These are phyloP conservation scores for Micromys minutus DNA, from an alignment of 2,113 vertebrate genomes.

Conservation along the genomic window DNA sequence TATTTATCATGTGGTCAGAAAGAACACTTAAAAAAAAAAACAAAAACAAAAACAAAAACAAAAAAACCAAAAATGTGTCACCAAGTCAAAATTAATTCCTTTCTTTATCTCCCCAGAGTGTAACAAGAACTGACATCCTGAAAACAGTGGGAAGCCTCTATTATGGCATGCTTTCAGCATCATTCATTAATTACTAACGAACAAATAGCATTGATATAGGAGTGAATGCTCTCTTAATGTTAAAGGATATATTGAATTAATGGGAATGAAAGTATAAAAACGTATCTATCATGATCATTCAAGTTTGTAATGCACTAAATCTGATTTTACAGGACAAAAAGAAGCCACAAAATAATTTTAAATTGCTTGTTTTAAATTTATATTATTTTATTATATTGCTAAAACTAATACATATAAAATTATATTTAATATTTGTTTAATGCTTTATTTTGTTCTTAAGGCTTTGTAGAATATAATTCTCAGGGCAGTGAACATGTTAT, in stretches of 20 bases:
- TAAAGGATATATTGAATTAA: background rate
- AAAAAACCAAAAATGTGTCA: background rate
- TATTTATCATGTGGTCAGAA: background rate
- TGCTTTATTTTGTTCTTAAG: background rate
- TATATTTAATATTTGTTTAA: background rate
- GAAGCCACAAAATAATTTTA: background rate
- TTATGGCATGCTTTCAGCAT: background rate
- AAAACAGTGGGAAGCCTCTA: background rate
- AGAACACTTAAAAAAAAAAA: background rate
- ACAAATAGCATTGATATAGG: background rate
- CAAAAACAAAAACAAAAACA: background rate
- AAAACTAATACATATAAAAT: background rate
- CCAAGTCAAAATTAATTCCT: background rate
- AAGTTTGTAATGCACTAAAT: background rate
- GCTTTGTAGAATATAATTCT: background rate
- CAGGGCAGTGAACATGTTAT: background rate
- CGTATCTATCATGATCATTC: background rate
- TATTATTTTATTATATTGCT: background rate
- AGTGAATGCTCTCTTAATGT: background rate
- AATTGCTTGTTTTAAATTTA: background rate
- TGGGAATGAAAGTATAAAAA: background rate
- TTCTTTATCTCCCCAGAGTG: background rate
- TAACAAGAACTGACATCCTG: background rate
- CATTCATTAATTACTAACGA: background rate
- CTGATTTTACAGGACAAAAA: background rate